phyloP scores from a whole-genome alignment of 2,113 vertebrate genomes.

The Sphaerodactylus townsendi region DNA sequence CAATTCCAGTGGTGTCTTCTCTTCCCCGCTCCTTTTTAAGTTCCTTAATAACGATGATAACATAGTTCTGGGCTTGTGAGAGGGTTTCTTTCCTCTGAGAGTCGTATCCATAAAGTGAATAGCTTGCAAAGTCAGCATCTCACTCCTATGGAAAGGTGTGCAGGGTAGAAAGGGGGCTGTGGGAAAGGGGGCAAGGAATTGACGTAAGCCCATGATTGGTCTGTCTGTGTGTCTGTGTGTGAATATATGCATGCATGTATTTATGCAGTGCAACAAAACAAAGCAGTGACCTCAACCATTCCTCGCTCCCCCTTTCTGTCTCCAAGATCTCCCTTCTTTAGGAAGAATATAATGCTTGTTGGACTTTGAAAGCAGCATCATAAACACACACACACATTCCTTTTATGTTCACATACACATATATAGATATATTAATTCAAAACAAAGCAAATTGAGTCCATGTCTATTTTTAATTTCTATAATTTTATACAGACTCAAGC shows the following conservation, averaged over 20 bases:
- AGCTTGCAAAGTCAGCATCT: slow-evolving; percentile 86
- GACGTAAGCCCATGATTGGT: background rate
- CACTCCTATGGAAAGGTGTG: slow-evolving; percentile 63
- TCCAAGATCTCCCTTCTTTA: too few species aligned
- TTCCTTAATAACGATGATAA: slow-evolving; percentile 89
- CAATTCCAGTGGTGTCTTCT: slow-evolving; percentile 85
- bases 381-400: slow-evolving; percentile 32
- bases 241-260: background rate
- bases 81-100: slow-evolving; percentile 74
- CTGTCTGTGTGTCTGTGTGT: background rate
- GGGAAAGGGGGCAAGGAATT: slow-evolving; percentile 11
- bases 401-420: too few species aligned
- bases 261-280: slow-evolving; percentile 40
- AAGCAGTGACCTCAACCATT: slow-evolving; percentile 29
- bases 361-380: background rate
- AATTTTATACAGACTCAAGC: background rate
- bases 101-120: slow-evolving; percentile 81
- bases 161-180: slow-evolving; percentile 2
- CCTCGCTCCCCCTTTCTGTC: slow-evolving; percentile 36
- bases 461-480: background rate
- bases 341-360: slow-evolving; percentile 31
- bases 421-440: background rate
- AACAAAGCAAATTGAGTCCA: background rate
- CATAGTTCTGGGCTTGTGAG: slow-evolving; percentile 83
- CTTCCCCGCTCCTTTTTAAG: slow-evolving; percentile 84